phyloP scores from a whole-genome alignment of 2,888 invertebrate genomes.

The Eugnorisma glareosa region DNA sequence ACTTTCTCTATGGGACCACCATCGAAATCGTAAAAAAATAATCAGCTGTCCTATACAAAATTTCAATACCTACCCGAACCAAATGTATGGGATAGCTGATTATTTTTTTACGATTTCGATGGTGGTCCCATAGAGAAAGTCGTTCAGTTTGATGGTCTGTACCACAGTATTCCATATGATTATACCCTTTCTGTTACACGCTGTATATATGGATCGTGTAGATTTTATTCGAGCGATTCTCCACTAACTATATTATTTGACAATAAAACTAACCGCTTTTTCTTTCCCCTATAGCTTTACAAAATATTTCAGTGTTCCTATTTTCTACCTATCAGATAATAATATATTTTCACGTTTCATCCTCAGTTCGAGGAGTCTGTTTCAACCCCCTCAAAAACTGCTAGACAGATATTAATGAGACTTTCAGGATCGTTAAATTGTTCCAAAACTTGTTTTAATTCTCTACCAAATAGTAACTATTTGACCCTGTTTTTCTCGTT shows the following conservation, averaged over 20 bases:
- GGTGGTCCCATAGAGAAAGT: too few species aligned
- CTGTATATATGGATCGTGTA: too few species aligned
- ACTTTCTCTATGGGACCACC: too few species aligned
- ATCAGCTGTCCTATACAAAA: too few species aligned
- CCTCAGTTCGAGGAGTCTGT: not conserved
- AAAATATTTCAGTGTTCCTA: not conserved
- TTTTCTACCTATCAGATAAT: not conserved
- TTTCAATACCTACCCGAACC: too few species aligned
- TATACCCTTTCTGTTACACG: too few species aligned
- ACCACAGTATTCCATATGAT: too few species aligned
- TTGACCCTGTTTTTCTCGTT: not conserved
- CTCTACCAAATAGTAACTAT: not conserved
- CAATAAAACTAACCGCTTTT: not conserved
- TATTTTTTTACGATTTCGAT: too few species aligned
- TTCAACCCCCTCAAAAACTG: not conserved
- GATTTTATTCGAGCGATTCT: not conserved
- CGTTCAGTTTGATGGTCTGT: too few species aligned
- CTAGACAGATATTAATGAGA: conserved; percentile 15
- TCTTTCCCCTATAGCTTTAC: not conserved
- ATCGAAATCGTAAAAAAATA: too few species aligned
- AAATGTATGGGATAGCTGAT: too few species aligned
- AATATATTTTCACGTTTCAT: not conserved
- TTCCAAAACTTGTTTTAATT: conserved; percentile 6
- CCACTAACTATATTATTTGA: not conserved
- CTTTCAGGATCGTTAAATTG: not conserved